A percentile compares a stretch with the other conserved stretches of the same genome.
These are phyloP conservation scores for Diloba caeruleocephala DNA, from an alignment of 2,888 invertebrate species.

Conservation along the genomic window DNA sequence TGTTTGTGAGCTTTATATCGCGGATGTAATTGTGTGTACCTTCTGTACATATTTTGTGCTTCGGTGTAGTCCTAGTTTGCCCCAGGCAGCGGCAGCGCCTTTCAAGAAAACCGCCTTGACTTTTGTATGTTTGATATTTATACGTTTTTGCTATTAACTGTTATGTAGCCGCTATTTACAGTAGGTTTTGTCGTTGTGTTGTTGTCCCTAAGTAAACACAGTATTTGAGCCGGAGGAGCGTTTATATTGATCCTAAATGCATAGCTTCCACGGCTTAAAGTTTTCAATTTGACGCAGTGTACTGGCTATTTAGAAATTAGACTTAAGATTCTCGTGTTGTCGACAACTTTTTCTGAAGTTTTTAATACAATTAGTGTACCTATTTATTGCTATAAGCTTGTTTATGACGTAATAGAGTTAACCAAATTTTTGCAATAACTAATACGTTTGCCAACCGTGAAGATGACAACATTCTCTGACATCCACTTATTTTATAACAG, in stretches of 20 bases:
- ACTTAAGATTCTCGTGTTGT: no score
- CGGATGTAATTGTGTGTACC: background rate
- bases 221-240: constrained; percentile 22
- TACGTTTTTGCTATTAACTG: constrained; percentile 40
- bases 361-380: no score
- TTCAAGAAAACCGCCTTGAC: constrained; percentile 29
- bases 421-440: no score
- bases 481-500: no score
- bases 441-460: no score
- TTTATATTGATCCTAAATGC: constrained; percentile 50
- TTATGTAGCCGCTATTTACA: constrained; percentile 29
- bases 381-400: no score
- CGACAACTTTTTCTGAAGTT: no score
- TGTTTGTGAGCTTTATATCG: background rate
- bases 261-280: constrained; percentile 24
- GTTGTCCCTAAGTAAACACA: constrained; percentile 14
- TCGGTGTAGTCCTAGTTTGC: constrained; percentile 29
- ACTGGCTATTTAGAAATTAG: no score
- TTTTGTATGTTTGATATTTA: constrained; percentile 32
- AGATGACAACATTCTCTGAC: no score
- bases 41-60: constrained; percentile 15
- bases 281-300: constrained; percentile 39
- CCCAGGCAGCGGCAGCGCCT: constrained; percentile 33
- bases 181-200: constrained; percentile 3
- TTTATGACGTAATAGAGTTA: no score